phyloP scores from a whole-genome alignment of 1,140 invertebrate species.

The Aphelenchoides besseyi region DNA sequence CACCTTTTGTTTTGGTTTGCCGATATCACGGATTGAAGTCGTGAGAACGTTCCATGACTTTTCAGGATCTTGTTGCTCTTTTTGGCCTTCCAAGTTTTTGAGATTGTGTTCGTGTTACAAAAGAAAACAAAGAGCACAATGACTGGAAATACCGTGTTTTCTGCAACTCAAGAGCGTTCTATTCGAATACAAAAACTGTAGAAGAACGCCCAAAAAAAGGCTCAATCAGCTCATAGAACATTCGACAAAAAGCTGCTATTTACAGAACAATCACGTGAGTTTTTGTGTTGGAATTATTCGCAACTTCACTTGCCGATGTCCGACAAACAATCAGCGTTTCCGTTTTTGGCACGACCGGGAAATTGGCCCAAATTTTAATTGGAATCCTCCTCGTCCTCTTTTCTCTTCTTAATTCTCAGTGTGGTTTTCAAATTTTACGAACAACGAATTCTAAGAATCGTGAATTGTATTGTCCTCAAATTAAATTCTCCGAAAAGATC shows the following conservation, averaged over 20 bases:
- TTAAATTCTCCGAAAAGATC: too few species aligned
- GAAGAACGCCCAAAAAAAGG: neutral
- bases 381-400: neutral
- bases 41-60: neutral
- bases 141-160: too few species aligned
- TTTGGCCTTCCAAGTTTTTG: neutral
- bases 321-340: neutral
- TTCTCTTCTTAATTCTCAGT: neutral
- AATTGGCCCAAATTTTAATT: neutral
- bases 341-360: neutral
- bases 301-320: neutral
- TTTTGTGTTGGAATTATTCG: neutral
- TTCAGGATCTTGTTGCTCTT: neutral
- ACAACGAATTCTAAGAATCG: too few species aligned
- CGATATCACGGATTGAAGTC: neutral
- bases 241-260: neutral
- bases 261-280: neutral
- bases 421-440: too few species aligned
- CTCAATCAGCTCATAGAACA: neutral
- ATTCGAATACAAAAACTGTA: too few species aligned
- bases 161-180: too few species aligned
- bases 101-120: too few species aligned
- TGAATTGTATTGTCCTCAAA: neutral
- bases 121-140: too few species aligned
- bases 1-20: neutral